These are phyloP conservation scores for Oophaga pumilio DNA, from an alignment of 2,113 vertebrate genomes.

Conservation along the genomic window DNA sequence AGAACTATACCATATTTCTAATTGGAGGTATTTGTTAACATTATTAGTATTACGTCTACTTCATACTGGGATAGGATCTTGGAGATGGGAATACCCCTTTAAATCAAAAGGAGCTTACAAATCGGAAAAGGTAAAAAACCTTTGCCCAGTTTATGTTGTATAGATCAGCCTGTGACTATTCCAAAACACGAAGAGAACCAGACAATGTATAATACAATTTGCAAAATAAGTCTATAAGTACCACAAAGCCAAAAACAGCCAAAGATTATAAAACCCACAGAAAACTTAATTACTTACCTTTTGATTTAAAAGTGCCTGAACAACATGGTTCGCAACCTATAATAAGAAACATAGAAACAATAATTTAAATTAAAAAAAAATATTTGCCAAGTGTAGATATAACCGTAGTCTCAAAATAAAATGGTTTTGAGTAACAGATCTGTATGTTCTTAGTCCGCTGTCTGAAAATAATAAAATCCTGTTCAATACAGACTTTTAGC, in stretches of 20 bases:
- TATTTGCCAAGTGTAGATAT: background rate
- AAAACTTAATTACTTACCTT: constrained; percentile 76
- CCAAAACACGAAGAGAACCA: background rate
- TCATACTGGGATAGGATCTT: too few species aligned
- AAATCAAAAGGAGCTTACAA: background rate
- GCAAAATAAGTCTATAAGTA: background rate
- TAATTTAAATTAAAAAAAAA: background rate
- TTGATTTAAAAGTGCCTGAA: constrained; percentile 92
- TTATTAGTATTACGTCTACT: too few species aligned
- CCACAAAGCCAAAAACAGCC: background rate
- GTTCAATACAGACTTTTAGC: too few species aligned
- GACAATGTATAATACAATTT: background rate
- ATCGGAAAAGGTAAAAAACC: background rate
- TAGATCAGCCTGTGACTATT: background rate
- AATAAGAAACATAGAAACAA: constrained; percentile 46
- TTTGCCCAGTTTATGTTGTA: background rate
- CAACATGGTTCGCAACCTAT: constrained; percentile 95
- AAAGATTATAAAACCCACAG: background rate
- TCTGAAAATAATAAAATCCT: too few species aligned
- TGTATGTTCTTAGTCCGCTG: too few species aligned
- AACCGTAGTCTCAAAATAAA: background rate
- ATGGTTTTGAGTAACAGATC: background rate
- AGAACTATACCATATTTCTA: too few species aligned
- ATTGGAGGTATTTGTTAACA: too few species aligned
- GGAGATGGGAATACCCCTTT: too few species aligned